Evolutionary conservation across 2,113 vertebrate genomes (phyloP).

Genomic region (Pseudolaguvia tuberculata): DNA sequence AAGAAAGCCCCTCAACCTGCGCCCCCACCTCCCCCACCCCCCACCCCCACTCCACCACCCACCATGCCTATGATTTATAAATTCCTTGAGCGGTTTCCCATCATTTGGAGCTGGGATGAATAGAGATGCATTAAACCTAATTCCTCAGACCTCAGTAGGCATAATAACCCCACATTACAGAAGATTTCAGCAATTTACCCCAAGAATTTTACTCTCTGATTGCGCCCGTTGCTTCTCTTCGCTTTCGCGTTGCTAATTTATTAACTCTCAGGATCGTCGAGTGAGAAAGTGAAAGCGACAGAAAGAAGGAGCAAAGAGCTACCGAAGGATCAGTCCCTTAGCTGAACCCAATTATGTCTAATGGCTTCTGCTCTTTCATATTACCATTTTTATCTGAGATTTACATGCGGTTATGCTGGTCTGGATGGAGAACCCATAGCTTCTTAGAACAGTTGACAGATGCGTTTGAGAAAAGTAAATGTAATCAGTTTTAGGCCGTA

Average conservation of each 20-base stretch:
- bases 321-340: slow-evolving; percentile 24
- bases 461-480: slow-evolving; percentile 3
- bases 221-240: slow-evolving; percentile 24
- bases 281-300: slow-evolving; percentile 31
- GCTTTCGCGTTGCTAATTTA: slow-evolving; percentile 42
- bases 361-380: slow-evolving; percentile 46
- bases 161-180: slow-evolving; percentile 43
- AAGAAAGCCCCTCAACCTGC: background rate
- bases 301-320: slow-evolving; percentile 8
- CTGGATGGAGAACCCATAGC: slow-evolving; percentile 47
- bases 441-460: slow-evolving; percentile 31
- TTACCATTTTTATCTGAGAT: slow-evolving; percentile 54
- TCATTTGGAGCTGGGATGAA: slow-evolving; percentile 18
- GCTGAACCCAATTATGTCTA: slow-evolving; percentile 33
- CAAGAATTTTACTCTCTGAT: slow-evolving; percentile 41
- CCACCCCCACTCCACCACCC: background rate
- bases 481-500: background rate
- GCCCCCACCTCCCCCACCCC: too few species aligned
- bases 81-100: slow-evolving; percentile 12
- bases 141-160: slow-evolving; percentile 30
- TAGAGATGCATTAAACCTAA: slow-evolving; percentile 39
- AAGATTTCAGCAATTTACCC: slow-evolving; percentile 44
- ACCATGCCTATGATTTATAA: slow-evolving; percentile 31
- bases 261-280: slow-evolving; percentile 34
- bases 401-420: slow-evolving; percentile 56